These are phyloP conservation scores for Amphipoea lucens DNA, from an alignment of 2,888 invertebrate species.

Conservation along the genomic window DNA sequence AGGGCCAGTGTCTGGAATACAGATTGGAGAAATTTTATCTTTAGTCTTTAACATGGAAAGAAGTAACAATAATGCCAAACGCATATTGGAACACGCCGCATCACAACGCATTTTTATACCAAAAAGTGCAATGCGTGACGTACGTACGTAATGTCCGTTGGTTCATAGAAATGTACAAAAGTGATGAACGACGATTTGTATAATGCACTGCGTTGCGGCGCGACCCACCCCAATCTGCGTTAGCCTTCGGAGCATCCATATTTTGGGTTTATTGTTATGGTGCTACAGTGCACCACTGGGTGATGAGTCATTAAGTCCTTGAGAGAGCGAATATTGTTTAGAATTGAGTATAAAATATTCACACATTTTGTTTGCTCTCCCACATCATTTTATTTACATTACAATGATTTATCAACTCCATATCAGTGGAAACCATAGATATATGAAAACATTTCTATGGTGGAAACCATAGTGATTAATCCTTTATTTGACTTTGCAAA, in stretches of 20 bases:
- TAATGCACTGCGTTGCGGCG: not conserved
- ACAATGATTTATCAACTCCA: not conserved
- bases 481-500: not conserved
- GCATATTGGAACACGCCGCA: not conserved
- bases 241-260: too few relatives aligned
- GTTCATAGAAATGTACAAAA: not conserved
- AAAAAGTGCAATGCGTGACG: not conserved
- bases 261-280: not conserved
- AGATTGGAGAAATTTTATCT: not conserved
- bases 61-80: not conserved
- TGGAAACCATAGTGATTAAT: not conserved
- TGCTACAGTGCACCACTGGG: not conserved
- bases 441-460: too few relatives aligned
- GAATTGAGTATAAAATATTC: not conserved
- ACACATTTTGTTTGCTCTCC: not conserved
- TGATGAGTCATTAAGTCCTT: too few relatives aligned
- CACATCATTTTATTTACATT: not conserved
- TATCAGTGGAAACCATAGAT: not conserved
- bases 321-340: not conserved
- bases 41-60: not conserved
- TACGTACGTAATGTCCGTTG: not conserved
- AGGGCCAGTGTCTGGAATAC: constrained; percentile 77
- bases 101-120: not conserved
- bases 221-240: too few relatives aligned
- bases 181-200: not conserved